Base-by-base conservation (phyloP, 92 coral and sea anemone species). In the Siderastrea siderea region DNA sequence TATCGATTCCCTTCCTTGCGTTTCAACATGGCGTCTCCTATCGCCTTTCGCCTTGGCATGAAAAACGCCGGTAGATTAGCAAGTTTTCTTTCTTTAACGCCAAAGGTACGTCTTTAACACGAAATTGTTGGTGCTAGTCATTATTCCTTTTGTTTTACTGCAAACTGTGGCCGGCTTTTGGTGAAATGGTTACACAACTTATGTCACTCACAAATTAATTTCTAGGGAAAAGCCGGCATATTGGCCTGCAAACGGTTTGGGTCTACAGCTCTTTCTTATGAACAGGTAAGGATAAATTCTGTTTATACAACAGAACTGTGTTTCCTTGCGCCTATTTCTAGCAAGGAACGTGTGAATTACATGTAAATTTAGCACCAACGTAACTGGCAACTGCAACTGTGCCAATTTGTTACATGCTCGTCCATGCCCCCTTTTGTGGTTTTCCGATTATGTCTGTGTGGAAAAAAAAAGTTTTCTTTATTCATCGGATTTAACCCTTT, bases 1-100 rank as follows among this genome's bases (percentile, higher is more conserved):
- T 12, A 2, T 68, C 45, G 10, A 26, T 71, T 43, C 83, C 84
- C 71, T 58, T 81, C 80, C 85, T 82, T 81, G 61, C 85, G 64
- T 69, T 94, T 78, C 94, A 95, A 91, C 91, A 95, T 95, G 98
- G 98, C 98, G 95, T 93, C 96, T 53, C 86, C 91, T 6, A 91
- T 95, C 54, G 90, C 92, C 76, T 82, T 84, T 68, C 93, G 98
- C 57, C 91, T 90, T 80, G 98, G 96, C 66, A 14, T 91, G 68
- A 93, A 90, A 93, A 95, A 90, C 71, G 91, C 90, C 84, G 80
- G 87, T 54, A 94, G 85, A 86, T 80, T 95, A 68, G 84, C 95
- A 47, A 92, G 75, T 65, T 49, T 92, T 73, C 85, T 89, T 64
- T 91, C 92, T 14, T 88, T 87, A 80, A 71, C 94, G 26, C 94